Base-by-base conservation (phyloP, 2,113 vertebrate species). In the Xenus cinereus region DNA sequence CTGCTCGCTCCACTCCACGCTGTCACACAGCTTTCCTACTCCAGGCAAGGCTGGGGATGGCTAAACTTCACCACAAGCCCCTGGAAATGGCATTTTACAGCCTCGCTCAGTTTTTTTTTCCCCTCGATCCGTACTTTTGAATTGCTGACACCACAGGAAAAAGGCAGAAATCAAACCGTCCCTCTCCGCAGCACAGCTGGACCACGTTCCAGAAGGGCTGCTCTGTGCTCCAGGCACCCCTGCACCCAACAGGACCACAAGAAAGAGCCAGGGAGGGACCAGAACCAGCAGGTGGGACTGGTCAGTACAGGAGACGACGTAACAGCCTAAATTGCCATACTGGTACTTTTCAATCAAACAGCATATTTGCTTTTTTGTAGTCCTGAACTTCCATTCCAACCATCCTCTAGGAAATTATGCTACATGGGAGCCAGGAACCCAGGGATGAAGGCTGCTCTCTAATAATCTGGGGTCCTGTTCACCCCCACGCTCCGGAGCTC, bases 1-100 rank as follows among this genome's bases (percentile, higher is more conserved):
- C 62, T 17, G 23, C 69, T 67, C 1, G 0, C 35, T 33, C 72
- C 37, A 0, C 46, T 32, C 51, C 59, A 37, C 0, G 1, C 30
- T 28, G 4, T 2, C 13, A 20, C 56, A 66, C 13, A 22, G 26
- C 50, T 73, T 63, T 50, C 64, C 68, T 53, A 50, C 60, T 59
- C 48, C 48, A 57, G 27, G 71, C 48, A 32, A 57, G 43, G 43
- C 16, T 3, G 1, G 51, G 35, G 35, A 60, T 15, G 27, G 37
- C 9, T 60, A 62, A 89, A 33, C 63, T 30, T 43, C 41, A 50
- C 43, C 64, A 78, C 50, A 84, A 37, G n/a, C 16, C 33, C 32
- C 46, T 46, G 60, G 46, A 64, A 66, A 54, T 33, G n/a, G 37
- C 1, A 0, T 43, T 63, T 39, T 39, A 46, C 16, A 89, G 56